These are phyloP conservation scores for Hipposideros armiger DNA, from an alignment of 2,113 vertebrate species.

Conservation along the genomic window DNA sequence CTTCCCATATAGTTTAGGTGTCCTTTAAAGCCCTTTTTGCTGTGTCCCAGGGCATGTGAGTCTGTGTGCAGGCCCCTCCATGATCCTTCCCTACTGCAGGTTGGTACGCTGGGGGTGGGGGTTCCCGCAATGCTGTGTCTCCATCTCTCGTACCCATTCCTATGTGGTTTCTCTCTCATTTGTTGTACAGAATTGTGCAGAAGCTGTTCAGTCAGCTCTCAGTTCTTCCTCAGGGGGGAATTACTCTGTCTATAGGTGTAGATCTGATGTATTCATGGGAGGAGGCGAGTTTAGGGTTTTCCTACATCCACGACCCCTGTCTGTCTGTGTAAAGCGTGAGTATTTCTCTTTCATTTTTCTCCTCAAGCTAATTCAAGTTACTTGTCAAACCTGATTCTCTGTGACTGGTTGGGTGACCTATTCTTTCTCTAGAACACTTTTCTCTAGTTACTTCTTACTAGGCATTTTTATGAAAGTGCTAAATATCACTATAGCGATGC, in stretches of 20 bases:
- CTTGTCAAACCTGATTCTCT: slow-evolving; percentile 14
- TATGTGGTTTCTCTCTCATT: background rate
- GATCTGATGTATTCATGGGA: background rate
- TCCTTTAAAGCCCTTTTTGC: background rate
- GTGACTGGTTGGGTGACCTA: background rate
- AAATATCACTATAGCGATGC: background rate
- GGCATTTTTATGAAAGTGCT: slow-evolving; percentile 1
- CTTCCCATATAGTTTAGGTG: background rate
- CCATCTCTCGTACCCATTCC: background rate
- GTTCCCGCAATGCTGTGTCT: background rate
- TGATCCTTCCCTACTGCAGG: background rate
- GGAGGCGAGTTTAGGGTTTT: background rate
- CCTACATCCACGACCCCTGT: background rate
- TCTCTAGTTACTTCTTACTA: background rate
- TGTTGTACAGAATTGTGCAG: background rate
- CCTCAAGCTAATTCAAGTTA: background rate
- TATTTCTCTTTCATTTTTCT: slow-evolving; percentile 46
- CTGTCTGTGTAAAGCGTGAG: background rate
- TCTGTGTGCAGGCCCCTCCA: background rate
- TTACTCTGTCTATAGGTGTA: background rate
- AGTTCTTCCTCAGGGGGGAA: background rate
- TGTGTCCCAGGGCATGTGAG: background rate
- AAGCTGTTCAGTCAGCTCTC: background rate
- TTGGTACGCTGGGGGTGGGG: background rate
- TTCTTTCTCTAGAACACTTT: background rate